Evolutionary conservation across 2,888 invertebrate genomes (phyloP), one percentile per base, ranked within the genome.

Genomic region (Parnassius glacialis): DNA sequence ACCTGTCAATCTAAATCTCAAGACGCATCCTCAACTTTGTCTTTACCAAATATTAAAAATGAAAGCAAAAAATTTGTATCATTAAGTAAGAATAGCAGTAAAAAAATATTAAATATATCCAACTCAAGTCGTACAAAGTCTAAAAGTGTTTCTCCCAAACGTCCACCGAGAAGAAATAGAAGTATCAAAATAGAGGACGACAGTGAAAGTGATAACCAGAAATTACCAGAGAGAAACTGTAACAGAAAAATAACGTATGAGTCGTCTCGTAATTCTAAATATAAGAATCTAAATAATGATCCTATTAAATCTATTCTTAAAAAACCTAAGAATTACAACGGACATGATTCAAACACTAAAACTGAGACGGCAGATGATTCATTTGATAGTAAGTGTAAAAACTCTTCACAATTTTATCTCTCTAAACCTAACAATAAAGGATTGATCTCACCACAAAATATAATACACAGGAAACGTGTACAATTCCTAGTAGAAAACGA

Each of bases 401-500:
- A 86, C 69, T 73, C 83, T 16, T 93, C 94, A 60, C 93, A 94
- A 70, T 94, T 94, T 87, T 94, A 94, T 84, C 83, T 94, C 67
- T 94, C 94, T 44, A 92, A 93, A 73, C 92, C 87, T 66, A 90
- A 82, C 76, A 89, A 86, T 65, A 90, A 87, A 73, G 74, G 78
- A 52, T 61, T 74, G 45, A 67, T 77, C 57, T 75, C 75, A 55
- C 66, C 86, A 11, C 83, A 85, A 67, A 85, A 81, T 69, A 76
- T 84, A 41, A 72, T 85, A 59, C 91, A 93, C 74, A 92, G 95
- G 75, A 95, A 94, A 91, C 94, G 94, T 75, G 95, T 95, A 65
- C 94, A 95, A 80, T 95, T 95, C 87, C 87, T 94, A 74, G 94
- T 95, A 54, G 94, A 94, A 87, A 94, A 92, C 74, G 93, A 93